Base-by-base conservation (phyloP, 1,140 invertebrate genomes). In the Vollenhovia emeryi region DNA sequence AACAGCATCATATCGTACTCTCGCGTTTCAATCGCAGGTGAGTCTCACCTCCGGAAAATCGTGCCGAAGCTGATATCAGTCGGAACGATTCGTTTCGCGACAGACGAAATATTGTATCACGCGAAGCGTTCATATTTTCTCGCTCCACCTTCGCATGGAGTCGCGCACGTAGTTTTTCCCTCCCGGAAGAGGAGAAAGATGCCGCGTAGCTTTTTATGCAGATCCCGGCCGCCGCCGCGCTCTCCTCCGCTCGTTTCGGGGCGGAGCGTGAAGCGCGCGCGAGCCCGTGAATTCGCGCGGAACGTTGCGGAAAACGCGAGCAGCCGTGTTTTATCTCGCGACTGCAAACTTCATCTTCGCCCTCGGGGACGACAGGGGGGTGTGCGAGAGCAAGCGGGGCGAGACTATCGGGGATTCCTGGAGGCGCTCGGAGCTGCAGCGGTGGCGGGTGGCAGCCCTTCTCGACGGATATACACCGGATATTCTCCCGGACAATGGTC, bases 401-500 rank as follows among this genome's bases (percentile, higher is more conserved):
- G 75, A 68, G 62, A 57, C 59, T 84, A 74, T 80, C 68, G 24
- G 21, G 73, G 62, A 89, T 88, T 88, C 84, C 84, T 86, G 55
- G 57, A 88, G 87, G 62, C 64, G 87, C 45, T 80, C 59, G 66
- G 68, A 45, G 50, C 24, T 69, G 36, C 78, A 21, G 60, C 30
- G 48, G 62, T 36, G n/a, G 40, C 57, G n/a, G n/a, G n/a, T 21
- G 48, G 33, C 71, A 8, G 52, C 36, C 30, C 13, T 9, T 13
- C 13, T 75, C 55, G 82, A 69, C 73, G 83, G 69, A 82, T 87
- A 86, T 86, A 89, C 76, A 66, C 71, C 76, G 84, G 78, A 83
- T 86, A 89, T 89, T 86, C 75, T 84, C 62, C 9, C 84, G 76
- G 84, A 89, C 87, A 88, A 88, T 89, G 86, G 87, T 82, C 87